phyloP scores from a whole-genome alignment of 2,888 invertebrate genomes.

The Apomyelois bistriatella region DNA sequence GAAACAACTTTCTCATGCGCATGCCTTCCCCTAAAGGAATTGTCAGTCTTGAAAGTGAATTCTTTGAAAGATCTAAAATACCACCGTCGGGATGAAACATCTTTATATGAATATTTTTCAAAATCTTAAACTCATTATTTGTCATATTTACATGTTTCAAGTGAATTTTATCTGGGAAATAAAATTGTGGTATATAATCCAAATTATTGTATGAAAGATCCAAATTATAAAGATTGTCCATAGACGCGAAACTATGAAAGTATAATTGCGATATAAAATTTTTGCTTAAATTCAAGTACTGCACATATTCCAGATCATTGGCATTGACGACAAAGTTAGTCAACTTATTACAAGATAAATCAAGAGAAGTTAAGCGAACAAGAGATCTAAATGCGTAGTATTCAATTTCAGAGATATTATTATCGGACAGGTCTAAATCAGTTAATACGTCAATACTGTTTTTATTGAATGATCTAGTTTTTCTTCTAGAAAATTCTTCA shows the following conservation, averaged over 20 bases:
- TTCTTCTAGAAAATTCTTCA: slow-evolving; percentile 34
- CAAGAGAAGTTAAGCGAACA: slow-evolving; percentile 42
- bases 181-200: slow-evolving; percentile 47
- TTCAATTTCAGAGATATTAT: slow-evolving; percentile 50
- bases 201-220: slow-evolving; percentile 60
- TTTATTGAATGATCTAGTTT: slow-evolving; percentile 27
- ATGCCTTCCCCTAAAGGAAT: slow-evolving; percentile 50
- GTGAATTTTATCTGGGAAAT: slow-evolving; percentile 45
- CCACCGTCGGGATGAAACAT: slow-evolving; percentile 60
- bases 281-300: slow-evolving; percentile 55
- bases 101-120: slow-evolving; percentile 45
- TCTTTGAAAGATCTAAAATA: slow-evolving; percentile 60
- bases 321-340: slow-evolving; percentile 47
- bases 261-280: slow-evolving; percentile 48
- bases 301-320: slow-evolving; percentile 43
- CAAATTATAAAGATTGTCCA: slow-evolving; percentile 59
- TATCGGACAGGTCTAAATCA: slow-evolving; percentile 61
- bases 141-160: slow-evolving; percentile 59
- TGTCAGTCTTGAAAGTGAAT: slow-evolving; percentile 42
- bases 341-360: slow-evolving; percentile 57
- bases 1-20: slow-evolving; percentile 40
- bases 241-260: slow-evolving; percentile 49
- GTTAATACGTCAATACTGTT: slow-evolving; percentile 41
- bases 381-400: slow-evolving; percentile 59
- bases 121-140: slow-evolving; percentile 42